Conservation (phyloP, 2,888 invertebrate species). For the Eilema depressum region DNA sequence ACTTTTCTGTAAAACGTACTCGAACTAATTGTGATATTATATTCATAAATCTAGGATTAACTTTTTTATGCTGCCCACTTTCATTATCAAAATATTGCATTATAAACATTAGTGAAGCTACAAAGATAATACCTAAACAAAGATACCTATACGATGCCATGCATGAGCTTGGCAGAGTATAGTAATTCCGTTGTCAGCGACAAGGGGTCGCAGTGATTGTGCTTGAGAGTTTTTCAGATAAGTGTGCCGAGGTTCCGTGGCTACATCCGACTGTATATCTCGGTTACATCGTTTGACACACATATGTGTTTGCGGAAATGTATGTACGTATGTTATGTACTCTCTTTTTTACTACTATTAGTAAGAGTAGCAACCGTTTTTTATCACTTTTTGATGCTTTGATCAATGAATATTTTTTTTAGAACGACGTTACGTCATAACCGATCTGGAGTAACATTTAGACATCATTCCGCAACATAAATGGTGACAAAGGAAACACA, state of each 20-base stretch:
- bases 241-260: constrained; percentile 42
- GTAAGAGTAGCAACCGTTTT: neutral
- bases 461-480: neutral
- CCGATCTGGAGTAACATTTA: neutral
- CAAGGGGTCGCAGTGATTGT: constrained; percentile 28
- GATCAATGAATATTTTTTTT: neutral
- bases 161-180: constrained; percentile 15
- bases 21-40: no score
- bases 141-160: neutral
- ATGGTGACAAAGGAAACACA: neutral
- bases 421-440: neutral
- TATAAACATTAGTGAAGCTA: neutral
- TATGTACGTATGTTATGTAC: neutral
- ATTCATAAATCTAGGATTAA: no score
- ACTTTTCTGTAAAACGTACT: no score
- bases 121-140: neutral
- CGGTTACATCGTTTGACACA: constrained; percentile 54
- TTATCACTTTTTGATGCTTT: neutral
- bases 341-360: constrained; percentile 5
- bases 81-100: no score
- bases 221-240: constrained; percentile 47
- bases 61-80: no score
- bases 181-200: constrained; percentile 24
- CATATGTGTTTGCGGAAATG: constrained; percentile 23
- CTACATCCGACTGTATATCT: constrained; percentile 64